Conservation (phyloP, 2,113 vertebrate genomes). For the Bettongia penicillata region DNA sequence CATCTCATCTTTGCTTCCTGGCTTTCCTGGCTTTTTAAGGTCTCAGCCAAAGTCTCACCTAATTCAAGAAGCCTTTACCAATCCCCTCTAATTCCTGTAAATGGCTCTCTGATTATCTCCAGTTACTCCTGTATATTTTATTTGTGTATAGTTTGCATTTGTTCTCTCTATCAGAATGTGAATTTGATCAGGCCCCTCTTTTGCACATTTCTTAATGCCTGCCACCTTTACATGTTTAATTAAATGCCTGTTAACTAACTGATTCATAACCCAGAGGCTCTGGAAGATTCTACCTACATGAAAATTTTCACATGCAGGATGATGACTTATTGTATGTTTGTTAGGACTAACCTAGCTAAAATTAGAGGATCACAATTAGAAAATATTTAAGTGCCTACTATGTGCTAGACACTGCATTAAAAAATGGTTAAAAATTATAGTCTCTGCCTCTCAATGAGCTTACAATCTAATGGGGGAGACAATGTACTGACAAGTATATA, state of each 20-base stretch:
- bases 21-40: neutral
- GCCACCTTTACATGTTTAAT: neutral
- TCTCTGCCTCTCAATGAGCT: neutral
- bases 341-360: neutral
- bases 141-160: neutral
- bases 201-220: neutral
- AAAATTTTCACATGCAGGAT: neutral
- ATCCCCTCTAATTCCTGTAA: neutral
- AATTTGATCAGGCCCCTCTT: neutral
- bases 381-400: neutral
- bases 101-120: neutral
- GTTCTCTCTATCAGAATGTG: neutral
- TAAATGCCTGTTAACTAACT: neutral
- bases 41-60: neutral
- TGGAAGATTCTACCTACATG: neutral
- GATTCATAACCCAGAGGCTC: neutral
- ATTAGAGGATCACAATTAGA: neutral
- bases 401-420: neutral
- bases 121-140: neutral
- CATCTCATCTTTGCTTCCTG: neutral
- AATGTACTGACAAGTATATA: neutral
- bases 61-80: neutral
- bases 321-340: neutral
- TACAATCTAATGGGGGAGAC: neutral
- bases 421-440: neutral